Evolutionary conservation across 2,888 invertebrate genomes (phyloP), one percentile per base, ranked within the genome.

Genomic region (Agrilus biguttatus): DNA sequence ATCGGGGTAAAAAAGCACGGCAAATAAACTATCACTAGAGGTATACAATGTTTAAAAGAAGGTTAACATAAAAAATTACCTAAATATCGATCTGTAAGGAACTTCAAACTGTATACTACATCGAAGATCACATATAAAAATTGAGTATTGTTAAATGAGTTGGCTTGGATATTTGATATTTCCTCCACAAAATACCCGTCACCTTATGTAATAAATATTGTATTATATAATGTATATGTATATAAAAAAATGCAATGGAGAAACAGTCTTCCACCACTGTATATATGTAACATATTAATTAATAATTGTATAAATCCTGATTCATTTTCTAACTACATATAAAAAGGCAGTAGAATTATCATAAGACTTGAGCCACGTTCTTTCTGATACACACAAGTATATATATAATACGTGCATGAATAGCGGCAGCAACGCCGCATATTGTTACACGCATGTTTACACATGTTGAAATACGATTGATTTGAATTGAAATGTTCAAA

Each of bases 141-240:
- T 54, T 62, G 62, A 61, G 61, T 62, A 61, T 61, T 60, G 56
- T 59, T 51, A 45, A 47, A 44, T 51, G 53, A 53, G 52, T 56
- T 49, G 54, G 50, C 48, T 47, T 47, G 53, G 52, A 50, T 52
- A 49, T 51, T 47, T 47, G 46, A 42, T 40, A 44, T 51, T 48
- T 42, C 41, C 47, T 45, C 39, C 46, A 43, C 45, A 43, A 46
- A 53, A 55, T 52, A 54, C 55, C 57, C 57, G 47, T 53, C 56
- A 57, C 57, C 58, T 46, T 40, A 37, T 43, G 43, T 41, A 28
- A 28, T 10, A 28, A 28, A 28, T 28, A 28, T 8, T 28, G 10
- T 28, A 28, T 28, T 28, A 28, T 28, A 28, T 28, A 28, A 10
- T 14, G 13, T 17, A 39, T 19, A 23, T 40, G 35, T 13, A 34